phyloP scores from a whole-genome alignment of 1,140 invertebrate species.

The Drosophila serrata region DNA sequence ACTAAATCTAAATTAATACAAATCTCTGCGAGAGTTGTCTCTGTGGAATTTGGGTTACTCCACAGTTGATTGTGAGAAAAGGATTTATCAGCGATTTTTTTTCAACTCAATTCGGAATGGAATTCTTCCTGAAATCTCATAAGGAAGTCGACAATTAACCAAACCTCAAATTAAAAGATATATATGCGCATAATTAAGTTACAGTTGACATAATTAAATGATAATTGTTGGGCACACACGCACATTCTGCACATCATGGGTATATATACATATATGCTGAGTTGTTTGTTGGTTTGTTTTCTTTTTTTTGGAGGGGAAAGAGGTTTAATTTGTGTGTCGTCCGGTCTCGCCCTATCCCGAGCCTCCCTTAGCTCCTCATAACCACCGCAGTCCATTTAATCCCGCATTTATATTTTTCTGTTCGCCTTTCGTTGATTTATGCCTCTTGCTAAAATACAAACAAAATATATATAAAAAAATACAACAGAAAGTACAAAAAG shows the following conservation, averaged over 20 bases:
- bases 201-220: constrained; percentile 85
- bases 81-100: constrained; percentile 10
- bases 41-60: constrained; percentile 17
- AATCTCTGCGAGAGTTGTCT: constrained; percentile 26
- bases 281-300: constrained; percentile 38
- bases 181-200: constrained; percentile 82
- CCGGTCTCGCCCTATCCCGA: constrained; percentile 37
- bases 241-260: constrained; percentile 1
- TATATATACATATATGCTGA: constrained; percentile 4
- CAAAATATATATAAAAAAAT: constrained; percentile 38
- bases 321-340: constrained; percentile 73
- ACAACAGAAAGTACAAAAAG: constrained; percentile 15
- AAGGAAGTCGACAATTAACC: constrained; percentile 77
- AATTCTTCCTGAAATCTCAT: constrained; percentile 61
- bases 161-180: constrained; percentile 72
- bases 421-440: constrained; percentile 77
- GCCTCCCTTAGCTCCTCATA: constrained; percentile 21
- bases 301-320: constrained; percentile 17
- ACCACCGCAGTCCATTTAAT: constrained; percentile 61
- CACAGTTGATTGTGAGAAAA: constrained; percentile 21
- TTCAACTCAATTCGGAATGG: constrained; percentile 16
- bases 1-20: constrained; percentile 42
- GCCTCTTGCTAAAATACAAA: constrained; percentile 69
- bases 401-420: constrained; percentile 67
- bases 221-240: constrained; percentile 71